A percentile compares a stretch with the other conserved stretches of the same genome.
Conservation (phyloP, 2,797 vertebrate genomes). For the Esox lucius region DNA sequence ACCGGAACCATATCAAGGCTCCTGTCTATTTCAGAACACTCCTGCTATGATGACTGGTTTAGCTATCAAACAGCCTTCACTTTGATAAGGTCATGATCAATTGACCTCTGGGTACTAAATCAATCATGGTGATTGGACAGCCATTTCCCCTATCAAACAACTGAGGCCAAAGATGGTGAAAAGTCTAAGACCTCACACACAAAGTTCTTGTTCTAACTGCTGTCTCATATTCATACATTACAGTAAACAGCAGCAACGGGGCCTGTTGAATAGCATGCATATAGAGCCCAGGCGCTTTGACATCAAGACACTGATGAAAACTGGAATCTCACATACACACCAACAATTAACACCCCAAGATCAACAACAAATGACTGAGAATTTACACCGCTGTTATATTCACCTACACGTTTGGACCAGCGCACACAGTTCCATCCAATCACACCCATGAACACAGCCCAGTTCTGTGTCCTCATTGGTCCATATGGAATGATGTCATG, state of each 20-base stretch:
- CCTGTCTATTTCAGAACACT: too few relatives aligned
- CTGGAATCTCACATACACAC: background rate
- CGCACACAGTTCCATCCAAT: constrained; percentile 1
- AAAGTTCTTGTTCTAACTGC: background rate
- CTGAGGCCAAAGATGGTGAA: constrained; percentile 7
- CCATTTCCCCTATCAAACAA: constrained; percentile 7
- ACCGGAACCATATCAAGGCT: background rate
- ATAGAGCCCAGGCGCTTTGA: too few relatives aligned
- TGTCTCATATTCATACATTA: background rate
- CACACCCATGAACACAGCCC: background rate
- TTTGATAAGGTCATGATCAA: constrained; percentile 42
- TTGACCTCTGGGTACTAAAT: constrained; percentile 45
- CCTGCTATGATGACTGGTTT: background rate
- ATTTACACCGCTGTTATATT: background rate
- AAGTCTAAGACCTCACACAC: constrained; percentile 11
- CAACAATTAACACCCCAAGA: background rate
- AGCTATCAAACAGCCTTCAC: constrained; percentile 19
- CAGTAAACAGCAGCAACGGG: background rate
- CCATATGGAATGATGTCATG: too few relatives aligned
- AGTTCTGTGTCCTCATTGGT: background rate
- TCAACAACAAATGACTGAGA: background rate
- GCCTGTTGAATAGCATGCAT: background rate
- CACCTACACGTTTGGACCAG: too few relatives aligned
- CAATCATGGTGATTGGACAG: constrained; percentile 39
- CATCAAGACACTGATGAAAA: background rate